Percentiles rank a stretch among this genome's conserved stretches.
phyloP scores from a whole-genome alignment of 2,113 vertebrate genomes.

The Megalops atlanticus region DNA sequence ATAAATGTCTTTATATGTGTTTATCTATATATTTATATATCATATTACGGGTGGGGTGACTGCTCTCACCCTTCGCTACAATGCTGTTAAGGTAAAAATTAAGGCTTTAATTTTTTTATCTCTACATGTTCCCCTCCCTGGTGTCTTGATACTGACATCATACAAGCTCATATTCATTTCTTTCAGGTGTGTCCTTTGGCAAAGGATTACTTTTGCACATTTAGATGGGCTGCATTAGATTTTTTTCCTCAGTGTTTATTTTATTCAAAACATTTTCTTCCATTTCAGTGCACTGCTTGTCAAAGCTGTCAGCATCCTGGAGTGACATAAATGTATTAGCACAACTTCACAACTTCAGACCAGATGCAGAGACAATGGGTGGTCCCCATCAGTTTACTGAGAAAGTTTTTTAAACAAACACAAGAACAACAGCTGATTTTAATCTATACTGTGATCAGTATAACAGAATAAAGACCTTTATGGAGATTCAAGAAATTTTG shows the following conservation, averaged over 20 bases:
- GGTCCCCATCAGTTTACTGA: constrained; percentile 39
- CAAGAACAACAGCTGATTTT: constrained; percentile 29
- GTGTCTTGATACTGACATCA: no score
- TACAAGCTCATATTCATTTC: no score
- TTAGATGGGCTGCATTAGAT: not conserved
- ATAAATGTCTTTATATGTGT: no score
- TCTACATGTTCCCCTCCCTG: no score
- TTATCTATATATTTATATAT: no score
- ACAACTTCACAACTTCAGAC: not conserved
- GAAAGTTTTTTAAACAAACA: constrained; percentile 43
- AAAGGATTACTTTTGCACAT: not conserved
- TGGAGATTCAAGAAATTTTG: constrained; percentile 11
- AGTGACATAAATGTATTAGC: constrained; percentile 28
- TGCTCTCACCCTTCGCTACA: no score
- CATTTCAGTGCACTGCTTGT: not conserved
- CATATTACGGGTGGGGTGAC: no score
- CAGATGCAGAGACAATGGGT: constrained; percentile 46
- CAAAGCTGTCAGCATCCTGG: constrained; percentile 3
- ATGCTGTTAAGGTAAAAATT: no score
- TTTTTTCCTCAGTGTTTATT: constrained; percentile 13
- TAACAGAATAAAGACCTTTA: constrained; percentile 20
- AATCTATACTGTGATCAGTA: constrained; percentile 25
- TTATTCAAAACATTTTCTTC: constrained; percentile 25
- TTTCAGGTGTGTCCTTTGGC: no score
- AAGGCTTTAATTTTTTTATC: no score